Percentiles rank a stretch among this genome's conserved stretches.
Conservation (phyloP, 1,140 invertebrate species). For the Drosophila gunungcola region DNA sequence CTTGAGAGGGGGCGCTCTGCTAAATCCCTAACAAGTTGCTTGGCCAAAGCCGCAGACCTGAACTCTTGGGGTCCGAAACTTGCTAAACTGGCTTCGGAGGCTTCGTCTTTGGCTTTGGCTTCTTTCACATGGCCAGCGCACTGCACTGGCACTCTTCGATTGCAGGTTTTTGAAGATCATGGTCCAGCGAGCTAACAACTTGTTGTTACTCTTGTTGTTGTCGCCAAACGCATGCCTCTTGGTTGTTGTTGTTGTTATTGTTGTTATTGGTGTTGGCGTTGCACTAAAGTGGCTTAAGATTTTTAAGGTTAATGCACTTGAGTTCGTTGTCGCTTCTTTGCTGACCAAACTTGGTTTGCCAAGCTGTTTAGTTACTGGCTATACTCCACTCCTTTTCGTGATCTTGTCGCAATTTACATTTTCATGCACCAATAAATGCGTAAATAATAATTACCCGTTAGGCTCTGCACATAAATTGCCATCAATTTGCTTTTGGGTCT, state of each 20-base stretch:
- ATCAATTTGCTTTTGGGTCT: constrained; percentile 40
- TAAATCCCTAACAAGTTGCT: constrained; percentile 31
- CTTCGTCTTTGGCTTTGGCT: constrained; percentile 55
- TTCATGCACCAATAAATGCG: constrained; percentile 73
- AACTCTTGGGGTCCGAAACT: constrained; percentile 52
- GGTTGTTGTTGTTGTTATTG: constrained; percentile 23
- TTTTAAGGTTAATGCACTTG: constrained; percentile 80
- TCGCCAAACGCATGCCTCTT: constrained; percentile 59
- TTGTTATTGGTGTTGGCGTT: constrained; percentile 46
- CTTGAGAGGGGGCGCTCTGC: not conserved
- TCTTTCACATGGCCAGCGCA: constrained; percentile 53
- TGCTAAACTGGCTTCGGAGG: constrained; percentile 71
- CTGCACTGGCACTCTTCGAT: constrained; percentile 44
- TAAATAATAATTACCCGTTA: constrained; percentile 62
- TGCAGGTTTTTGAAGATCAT: constrained; percentile 77
- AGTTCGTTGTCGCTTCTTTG: constrained; percentile 81
- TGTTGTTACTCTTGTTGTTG: constrained; percentile 57
- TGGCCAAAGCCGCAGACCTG: constrained; percentile 11
- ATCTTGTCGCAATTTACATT: constrained; percentile 66
- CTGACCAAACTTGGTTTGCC: constrained; percentile 65
- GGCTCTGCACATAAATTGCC: constrained; percentile 43
- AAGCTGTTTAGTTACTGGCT: not conserved
- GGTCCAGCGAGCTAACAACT: constrained; percentile 63
- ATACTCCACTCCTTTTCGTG: constrained; percentile 38
- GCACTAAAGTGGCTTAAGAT: constrained; percentile 76